These are phyloP conservation scores for Unio pictorum DNA, from an alignment of 2,888 invertebrate species.

Conservation along the genomic window DNA sequence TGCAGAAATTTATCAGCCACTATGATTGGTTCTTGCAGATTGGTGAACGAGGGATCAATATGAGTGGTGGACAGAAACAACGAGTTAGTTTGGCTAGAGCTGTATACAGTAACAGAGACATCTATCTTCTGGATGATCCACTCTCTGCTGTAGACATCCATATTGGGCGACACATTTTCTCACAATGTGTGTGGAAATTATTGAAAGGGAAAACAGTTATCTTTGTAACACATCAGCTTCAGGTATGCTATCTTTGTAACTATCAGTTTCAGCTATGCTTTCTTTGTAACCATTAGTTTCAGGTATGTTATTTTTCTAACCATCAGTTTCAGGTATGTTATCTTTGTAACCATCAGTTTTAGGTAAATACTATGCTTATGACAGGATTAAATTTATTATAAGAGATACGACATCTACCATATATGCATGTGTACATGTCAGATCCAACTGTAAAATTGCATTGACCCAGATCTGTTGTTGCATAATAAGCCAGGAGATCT, in stretches of 20 bases:
- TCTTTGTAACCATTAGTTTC: too few relatives aligned
- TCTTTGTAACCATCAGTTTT: too few relatives aligned
- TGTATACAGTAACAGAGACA: conserved; percentile 60
- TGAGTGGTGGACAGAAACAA: conserved; percentile 66
- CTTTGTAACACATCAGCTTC: conserved; percentile 64
- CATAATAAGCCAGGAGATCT: too few relatives aligned
- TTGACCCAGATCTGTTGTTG: too few relatives aligned
- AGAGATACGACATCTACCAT: too few relatives aligned
- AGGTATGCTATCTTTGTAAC: conserved; percentile 36
- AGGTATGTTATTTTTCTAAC: too few relatives aligned
- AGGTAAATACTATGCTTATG: too few relatives aligned
- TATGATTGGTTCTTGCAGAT: conserved; percentile 40
- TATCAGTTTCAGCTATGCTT: too few relatives aligned
- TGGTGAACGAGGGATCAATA: conserved; percentile 61
- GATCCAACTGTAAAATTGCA: too few relatives aligned
- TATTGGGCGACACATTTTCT: conserved; percentile 59
- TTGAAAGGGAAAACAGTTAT: conserved; percentile 57
- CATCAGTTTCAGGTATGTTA: too few relatives aligned
- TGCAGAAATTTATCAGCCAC: neutral
- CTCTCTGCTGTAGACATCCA: conserved; percentile 66
- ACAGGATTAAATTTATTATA: too few relatives aligned
- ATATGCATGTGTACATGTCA: too few relatives aligned
- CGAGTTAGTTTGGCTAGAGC: conserved; percentile 61
- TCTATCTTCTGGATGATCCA: conserved; percentile 63
- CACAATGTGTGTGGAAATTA: conserved; percentile 47